phyloP scores from a whole-genome alignment of 2,113 vertebrate species.

The Gymnobelideus leadbeateri region DNA sequence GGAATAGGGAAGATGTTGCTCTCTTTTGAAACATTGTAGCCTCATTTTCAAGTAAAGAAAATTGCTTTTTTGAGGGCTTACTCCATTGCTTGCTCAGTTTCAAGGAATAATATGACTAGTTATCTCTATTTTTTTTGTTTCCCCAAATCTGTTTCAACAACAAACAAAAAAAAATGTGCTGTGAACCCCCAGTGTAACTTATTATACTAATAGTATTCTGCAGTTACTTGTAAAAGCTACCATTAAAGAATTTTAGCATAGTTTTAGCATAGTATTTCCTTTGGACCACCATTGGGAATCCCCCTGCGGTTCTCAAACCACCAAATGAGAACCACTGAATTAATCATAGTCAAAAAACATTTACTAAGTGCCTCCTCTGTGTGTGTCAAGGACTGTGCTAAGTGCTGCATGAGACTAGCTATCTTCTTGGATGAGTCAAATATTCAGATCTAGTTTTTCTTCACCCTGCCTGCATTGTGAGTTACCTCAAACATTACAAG shows the following conservation, averaged over 20 bases:
- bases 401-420: not conserved
- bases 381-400: not conserved
- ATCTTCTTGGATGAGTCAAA: conserved; percentile 36
- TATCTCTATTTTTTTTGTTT: not conserved
- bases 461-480: not conserved
- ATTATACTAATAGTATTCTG: not conserved
- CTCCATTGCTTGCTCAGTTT: conserved; percentile 22
- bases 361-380: not conserved
- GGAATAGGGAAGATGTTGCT: not conserved
- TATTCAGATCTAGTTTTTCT: conserved; percentile 14
- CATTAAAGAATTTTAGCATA: not conserved
- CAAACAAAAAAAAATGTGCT: not conserved
- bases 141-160: not conserved
- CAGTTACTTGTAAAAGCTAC: not conserved
- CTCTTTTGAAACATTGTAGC: not conserved
- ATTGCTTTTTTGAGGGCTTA: not conserved
- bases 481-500: not conserved
- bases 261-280: not conserved
- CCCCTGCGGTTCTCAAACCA: not conserved
- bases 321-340: not conserved
- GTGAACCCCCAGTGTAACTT: not conserved
- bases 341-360: not conserved
- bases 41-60: conserved; percentile 26
- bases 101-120: not conserved
- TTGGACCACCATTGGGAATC: not conserved